Evolutionary conservation across 2,113 vertebrate species (phyloP).

Genomic region (Eira barbara): DNA sequence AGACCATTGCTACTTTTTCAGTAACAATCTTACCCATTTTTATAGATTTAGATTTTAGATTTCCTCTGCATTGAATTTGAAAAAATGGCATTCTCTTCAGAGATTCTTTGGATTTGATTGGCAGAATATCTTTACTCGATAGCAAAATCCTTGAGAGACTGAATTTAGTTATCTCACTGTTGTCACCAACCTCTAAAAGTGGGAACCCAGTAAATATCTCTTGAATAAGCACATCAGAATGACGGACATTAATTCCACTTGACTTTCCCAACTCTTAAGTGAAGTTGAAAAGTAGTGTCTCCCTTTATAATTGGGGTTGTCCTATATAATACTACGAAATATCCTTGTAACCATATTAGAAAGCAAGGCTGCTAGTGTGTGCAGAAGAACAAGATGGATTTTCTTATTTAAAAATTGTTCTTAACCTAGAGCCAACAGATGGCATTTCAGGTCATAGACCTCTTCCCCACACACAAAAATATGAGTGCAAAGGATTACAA

Average conservation of each 20-base stretch:
- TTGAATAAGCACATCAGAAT: background rate
- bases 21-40: background rate
- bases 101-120: background rate
- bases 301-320: background rate
- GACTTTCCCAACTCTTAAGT: background rate
- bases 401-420: slow-evolving; percentile 19
- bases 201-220: background rate
- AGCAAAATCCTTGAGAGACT: background rate
- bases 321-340: background rate
- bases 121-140: background rate
- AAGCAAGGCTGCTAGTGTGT: background rate
- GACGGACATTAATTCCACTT: background rate
- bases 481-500: background rate
- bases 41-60: background rate
- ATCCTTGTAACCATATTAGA: background rate
- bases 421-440: background rate
- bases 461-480: fast-evolving
- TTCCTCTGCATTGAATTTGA: background rate
- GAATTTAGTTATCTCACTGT: background rate
- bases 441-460: background rate
- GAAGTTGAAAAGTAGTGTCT: background rate
- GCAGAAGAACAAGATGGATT: background rate
- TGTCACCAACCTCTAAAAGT: background rate
- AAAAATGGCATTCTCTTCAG: background rate
- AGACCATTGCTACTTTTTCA: background rate